Base-by-base conservation (phyloP, 2,113 vertebrate species). In the Caretta caretta region DNA sequence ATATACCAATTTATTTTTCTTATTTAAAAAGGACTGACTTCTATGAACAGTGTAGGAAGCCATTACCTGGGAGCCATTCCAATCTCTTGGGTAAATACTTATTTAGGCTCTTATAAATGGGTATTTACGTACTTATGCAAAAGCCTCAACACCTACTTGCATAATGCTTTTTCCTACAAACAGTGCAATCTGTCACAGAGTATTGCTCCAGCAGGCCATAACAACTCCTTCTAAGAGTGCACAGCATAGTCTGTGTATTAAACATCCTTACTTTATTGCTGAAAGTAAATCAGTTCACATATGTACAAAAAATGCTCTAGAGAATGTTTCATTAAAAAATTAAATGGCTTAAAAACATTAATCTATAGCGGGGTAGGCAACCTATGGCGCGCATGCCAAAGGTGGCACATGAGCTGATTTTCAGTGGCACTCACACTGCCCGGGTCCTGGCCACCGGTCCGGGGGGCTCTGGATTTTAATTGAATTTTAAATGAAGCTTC, bases 91-190 rank as follows among this genome's bases (percentile, higher is more conserved):
- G 10, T 25, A 95, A 93, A 92, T 56, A 35, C 51, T 87, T 94
- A 93, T 56, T 90, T 81, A 94, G 20, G 84, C 93, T 96, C 93
- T 83, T 65, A 88, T 89, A 94, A 93, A 94, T 90, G 0, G 83
- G 85, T 93, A 93, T 93, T 95, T 94, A 97, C 86, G 54, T 79
- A 93, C 76, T 92, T 90, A 46, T 27, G 42, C 89, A 72, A 93
- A 90, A 95, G 72, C 48, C 87, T 93, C n/a, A 82, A 80, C 88
- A 94, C 88, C 76, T 46, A 24, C 72, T 94, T 86, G 76, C 83
- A 93, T 35, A 84, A 59, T 16, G 42, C 19, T 35, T 80, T 35
- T 31, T 50, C 9, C 16, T 35, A 53, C 49, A n/a, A 49, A 53
- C 46, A 24, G 72, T 91, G 84, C 59, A 91, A 91, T 90, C 78